phyloP scores from a whole-genome alignment of 2,888 invertebrate genomes.

The Andrena flavipes region DNA sequence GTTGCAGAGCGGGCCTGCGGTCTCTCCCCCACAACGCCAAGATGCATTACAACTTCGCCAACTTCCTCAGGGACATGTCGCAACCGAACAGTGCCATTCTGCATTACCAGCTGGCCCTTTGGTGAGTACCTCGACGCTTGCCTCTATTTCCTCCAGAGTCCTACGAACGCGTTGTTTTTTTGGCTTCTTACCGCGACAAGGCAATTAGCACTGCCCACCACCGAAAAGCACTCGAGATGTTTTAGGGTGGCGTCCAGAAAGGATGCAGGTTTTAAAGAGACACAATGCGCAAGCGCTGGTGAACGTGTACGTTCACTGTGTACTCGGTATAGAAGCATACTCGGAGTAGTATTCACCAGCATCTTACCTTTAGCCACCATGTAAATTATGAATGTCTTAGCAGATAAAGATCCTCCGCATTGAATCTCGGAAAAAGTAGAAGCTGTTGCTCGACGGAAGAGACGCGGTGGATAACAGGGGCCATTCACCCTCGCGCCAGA shows the following conservation, averaged over 20 bases:
- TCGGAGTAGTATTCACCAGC: too few relatives aligned
- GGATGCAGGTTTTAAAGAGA: too few relatives aligned
- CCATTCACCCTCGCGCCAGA: too few relatives aligned
- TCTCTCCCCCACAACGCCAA: conserved; percentile 95
- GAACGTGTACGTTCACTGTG: too few relatives aligned
- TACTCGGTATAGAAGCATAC: too few relatives aligned
- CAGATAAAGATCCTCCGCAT: too few relatives aligned
- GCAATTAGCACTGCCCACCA: background rate
- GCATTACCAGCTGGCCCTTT: conserved; percentile 92
- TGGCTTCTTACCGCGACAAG: background rate
- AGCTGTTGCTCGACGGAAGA: too few relatives aligned
- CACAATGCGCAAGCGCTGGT: too few relatives aligned
- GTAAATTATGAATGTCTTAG: too few relatives aligned
- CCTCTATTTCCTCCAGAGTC: background rate
- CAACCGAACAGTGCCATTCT: conserved; percentile 90
- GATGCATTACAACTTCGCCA: conserved; percentile 96
- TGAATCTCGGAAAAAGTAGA: too few relatives aligned
- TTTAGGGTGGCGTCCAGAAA: background rate
- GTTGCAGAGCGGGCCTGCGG: conserved; percentile 91
- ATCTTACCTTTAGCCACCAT: too few relatives aligned
- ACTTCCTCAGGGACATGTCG: conserved; percentile 92
- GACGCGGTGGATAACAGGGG: too few relatives aligned
- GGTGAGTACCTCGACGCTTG: conserved; percentile 86
- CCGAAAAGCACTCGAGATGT: background rate
- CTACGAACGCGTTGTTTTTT: background rate